Percentiles rank a stretch among this genome's conserved stretches.
Evolutionary conservation across 2,888 invertebrate species (phyloP).

Genomic region (Galerucella pusilla): DNA sequence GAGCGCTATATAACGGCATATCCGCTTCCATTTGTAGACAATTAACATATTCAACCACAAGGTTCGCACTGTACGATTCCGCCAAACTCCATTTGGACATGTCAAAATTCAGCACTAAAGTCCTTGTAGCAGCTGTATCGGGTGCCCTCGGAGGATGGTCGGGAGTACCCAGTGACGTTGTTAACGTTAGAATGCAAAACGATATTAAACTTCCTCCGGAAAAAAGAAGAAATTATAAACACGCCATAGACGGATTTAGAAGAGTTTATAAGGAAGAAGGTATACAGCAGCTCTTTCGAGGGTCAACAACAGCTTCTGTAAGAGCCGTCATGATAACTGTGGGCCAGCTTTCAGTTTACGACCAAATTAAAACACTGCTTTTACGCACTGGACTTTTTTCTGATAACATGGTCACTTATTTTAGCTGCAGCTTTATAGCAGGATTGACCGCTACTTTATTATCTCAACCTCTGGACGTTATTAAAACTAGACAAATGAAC

Average conservation of each 20-base stretch:
- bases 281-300: conserved; percentile 81
- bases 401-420: conserved; percentile 74
- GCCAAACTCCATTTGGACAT: conserved; percentile 74
- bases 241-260: conserved; percentile 91
- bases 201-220: conserved; percentile 91
- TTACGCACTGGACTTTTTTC: conserved; percentile 18
- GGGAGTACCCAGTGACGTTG: conserved; percentile 96
- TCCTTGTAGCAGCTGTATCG: conserved; percentile 81
- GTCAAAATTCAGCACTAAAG: conserved; percentile 68
- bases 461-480: conserved; percentile 95
- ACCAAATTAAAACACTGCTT: conserved; percentile 79
- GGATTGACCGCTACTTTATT: conserved; percentile 89
- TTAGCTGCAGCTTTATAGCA: conserved; percentile 85
- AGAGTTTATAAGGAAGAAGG: conserved; percentile 87
- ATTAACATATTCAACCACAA: conserved; percentile 92
- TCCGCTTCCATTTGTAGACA: conserved; percentile 94
- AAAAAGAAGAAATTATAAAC: conserved; percentile 92
- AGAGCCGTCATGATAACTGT: conserved; percentile 96
- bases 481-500: conserved; percentile 98
- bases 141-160: conserved; percentile 91
- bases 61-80: conserved; percentile 78
- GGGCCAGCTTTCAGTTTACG: conserved; percentile 86
- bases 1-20: conserved; percentile 93
- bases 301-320: conserved; percentile 88
- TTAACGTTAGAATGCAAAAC: conserved; percentile 99